These are phyloP conservation scores for Leptopterna dolabrata DNA, from an alignment of 2,888 invertebrate genomes.

Conservation along the genomic window DNA sequence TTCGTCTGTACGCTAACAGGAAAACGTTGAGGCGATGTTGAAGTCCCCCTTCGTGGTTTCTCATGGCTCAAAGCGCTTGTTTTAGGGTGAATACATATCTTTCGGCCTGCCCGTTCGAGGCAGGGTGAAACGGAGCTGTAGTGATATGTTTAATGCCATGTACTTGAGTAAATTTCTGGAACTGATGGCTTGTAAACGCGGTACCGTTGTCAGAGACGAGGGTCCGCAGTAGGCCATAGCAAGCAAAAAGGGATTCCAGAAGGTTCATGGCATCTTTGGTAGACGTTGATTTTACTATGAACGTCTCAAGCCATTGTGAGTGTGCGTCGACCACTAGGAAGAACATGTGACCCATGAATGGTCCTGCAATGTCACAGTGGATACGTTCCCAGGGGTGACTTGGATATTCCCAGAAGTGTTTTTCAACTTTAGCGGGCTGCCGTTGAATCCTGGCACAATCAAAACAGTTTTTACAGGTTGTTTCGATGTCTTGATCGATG, in stretches of 20 bases:
- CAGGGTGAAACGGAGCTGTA: constrained; percentile 46
- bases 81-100: background rate
- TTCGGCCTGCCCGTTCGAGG: constrained; percentile 25
- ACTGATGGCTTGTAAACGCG: no score
- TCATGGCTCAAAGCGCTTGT: no score
- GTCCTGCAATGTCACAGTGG: no score
- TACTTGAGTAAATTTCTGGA: background rate
- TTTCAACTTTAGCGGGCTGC: background rate
- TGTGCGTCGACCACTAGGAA: background rate
- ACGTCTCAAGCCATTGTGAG: no score
- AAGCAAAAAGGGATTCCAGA: no score
- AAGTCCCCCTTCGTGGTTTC: no score
- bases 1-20: background rate
- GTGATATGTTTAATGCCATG: background rate
- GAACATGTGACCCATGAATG: background rate
- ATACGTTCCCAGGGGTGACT: background rate
- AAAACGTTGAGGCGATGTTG: constrained; percentile 14
- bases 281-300: background rate
- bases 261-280: no score
- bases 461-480: no score
- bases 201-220: no score
- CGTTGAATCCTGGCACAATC: background rate
- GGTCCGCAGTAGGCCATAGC: no score
- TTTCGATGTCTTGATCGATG: background rate
- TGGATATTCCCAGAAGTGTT: constrained; percentile 8